Base-by-base conservation (phyloP, 2,888 invertebrate species). In the Cerastis rubricosa region DNA sequence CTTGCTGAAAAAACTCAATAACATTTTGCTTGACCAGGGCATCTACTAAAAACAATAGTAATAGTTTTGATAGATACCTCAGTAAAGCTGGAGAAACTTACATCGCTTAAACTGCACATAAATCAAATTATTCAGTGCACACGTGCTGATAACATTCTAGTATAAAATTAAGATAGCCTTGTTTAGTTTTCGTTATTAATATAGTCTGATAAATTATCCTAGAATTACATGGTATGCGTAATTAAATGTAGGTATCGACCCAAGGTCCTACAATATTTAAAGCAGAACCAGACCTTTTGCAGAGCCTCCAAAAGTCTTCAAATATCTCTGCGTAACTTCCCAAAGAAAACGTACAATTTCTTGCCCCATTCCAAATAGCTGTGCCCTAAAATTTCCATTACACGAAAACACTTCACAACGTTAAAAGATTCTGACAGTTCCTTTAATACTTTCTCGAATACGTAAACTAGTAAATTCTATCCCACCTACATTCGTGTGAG, bases 381-480 rank as follows among this genome's bases (percentile, higher is more conserved):
- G 74, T 64, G 45, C 57, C 59, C 71, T 79, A 59, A 66, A 57
- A 67, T 80, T 72, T 75, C 19, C 35, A 71, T 71, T 25, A 54
- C 35, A 45, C 61, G 45, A 59, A 57, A 74, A 66, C 63, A 81
- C 66, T 74, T 72, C 43, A 70, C 68, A 45, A 73, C 2, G 54
- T 67, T 68, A 76, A 81, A 85, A 76, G 65, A 71, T 72, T 81
- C 29, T 65, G 82, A 77, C 82, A 81, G 71, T 76, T 81, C 68
- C 85, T 82, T 54, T 69, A 82, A 85, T 73, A 85, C 71, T 81
- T 66, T 70, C 69, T 71, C 57, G 70, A 76, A 78, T 68, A 76
- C 69, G 78, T 81, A 74, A 85, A 76, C 77, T 74, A 79, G 79
- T 84, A 81, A 84, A 85, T 85, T 76, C 51, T 59, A 63, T 85